Conservation (phyloP, 2,797 vertebrate genomes). For the Cottoperca gobio region DNA sequence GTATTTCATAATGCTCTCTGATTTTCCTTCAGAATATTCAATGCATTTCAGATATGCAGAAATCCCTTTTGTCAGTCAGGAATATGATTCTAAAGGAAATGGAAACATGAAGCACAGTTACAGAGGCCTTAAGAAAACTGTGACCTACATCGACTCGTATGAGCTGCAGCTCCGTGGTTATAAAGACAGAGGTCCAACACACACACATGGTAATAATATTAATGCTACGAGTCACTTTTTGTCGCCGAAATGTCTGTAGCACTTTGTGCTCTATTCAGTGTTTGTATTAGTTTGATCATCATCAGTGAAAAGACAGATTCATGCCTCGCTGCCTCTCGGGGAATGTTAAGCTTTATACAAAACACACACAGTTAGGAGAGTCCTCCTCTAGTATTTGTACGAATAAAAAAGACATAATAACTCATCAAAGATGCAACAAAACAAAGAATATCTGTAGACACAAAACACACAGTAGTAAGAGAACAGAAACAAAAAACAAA, state of each 20-base stretch:
- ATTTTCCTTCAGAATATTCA: slow-evolving; percentile 14
- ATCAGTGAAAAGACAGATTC: too few relatives aligned
- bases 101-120: slow-evolving; percentile 1
- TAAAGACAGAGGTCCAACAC: not conserved
- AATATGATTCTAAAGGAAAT: not conserved
- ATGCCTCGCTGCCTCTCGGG: too few relatives aligned
- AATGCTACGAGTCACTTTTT: not conserved
- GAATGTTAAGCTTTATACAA: too few relatives aligned
- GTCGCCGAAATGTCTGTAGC: not conserved
- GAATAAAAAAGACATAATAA: too few relatives aligned
- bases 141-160: slow-evolving; percentile 11
- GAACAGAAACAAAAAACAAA: too few relatives aligned
- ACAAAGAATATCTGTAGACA: too few relatives aligned
- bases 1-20: slow-evolving; percentile 29
- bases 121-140: not conserved
- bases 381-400: too few relatives aligned
- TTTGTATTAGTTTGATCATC: too few relatives aligned
- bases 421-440: too few relatives aligned
- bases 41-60: slow-evolving; percentile 3
- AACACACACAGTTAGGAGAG: too few relatives aligned
- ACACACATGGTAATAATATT: not conserved
- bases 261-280: not conserved
- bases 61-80: not conserved
- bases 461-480: too few relatives aligned
- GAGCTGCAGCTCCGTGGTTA: not conserved